Conservation (phyloP, 2,113 vertebrate genomes). For the Dendropsophus ebraccatus region DNA sequence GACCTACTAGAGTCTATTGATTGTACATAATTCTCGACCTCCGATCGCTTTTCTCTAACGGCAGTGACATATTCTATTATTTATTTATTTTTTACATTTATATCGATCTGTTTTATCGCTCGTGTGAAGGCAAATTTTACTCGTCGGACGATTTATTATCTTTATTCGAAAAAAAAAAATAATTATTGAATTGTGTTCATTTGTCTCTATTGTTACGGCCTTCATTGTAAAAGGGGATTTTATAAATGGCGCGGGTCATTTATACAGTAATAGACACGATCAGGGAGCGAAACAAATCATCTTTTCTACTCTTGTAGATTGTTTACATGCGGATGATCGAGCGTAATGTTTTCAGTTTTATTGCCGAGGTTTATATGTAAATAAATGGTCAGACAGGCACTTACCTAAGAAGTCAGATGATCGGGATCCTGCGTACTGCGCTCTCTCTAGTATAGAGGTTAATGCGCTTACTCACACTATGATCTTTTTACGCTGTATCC, state of each 20-base stretch:
- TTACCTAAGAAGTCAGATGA: conserved; percentile 3
- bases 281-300: background rate
- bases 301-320: conserved; percentile 31
- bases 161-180: conserved; percentile 18
- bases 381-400: conserved; percentile 36
- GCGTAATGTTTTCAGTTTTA: conserved; percentile 24
- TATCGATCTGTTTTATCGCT: conserved; percentile 40
- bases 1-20: conserved; percentile 56
- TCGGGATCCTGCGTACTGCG: too few species aligned
- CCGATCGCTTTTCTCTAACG: conserved; percentile 21
- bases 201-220: conserved; percentile 28
- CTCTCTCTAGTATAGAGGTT: background rate
- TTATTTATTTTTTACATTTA: conserved; percentile 55
- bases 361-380: conserved; percentile 31
- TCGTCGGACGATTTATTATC: conserved; percentile 34
- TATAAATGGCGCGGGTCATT: too few species aligned
- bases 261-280: too few species aligned
- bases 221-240: conserved; percentile 22
- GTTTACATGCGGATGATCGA: conserved; percentile 21
- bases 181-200: conserved; percentile 12
- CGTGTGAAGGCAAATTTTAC: conserved; percentile 27
- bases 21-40: conserved; percentile 50
- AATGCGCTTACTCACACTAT: background rate
- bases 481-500: background rate
- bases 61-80: conserved; percentile 1